Base-by-base conservation (phyloP, 2,797 vertebrate species). In the Gambelia wislizenii region DNA sequence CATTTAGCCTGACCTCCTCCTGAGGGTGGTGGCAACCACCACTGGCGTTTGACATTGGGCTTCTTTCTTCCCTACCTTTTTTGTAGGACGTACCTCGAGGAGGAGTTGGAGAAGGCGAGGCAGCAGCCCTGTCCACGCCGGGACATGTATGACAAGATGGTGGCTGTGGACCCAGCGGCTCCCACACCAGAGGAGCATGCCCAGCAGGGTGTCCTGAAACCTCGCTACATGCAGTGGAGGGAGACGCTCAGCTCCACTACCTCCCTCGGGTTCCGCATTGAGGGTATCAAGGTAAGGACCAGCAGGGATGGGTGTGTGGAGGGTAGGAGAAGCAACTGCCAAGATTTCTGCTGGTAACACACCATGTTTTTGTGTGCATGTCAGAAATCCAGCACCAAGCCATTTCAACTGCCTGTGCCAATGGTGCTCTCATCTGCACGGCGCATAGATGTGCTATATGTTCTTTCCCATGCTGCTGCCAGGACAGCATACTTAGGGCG, bases 61-160 rank as follows among this genome's bases (percentile, higher is more conserved):
- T 0, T 64, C 70, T 79, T 70, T 86, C 36, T 47, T 1, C 84
- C 83, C 75, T 14, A 0, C 12, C 8, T 2, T 18, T 8, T 87
- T 12, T 67, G 83, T 83, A 99, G 98, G 89, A 98, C 98, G 3
- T 99, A 98, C 93, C 97, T 98, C 83, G 98, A 98, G 90, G 98
- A 98, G 42, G 98, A 99, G 90, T 85, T 98, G 61, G 89, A 91
- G 20, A 98, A 97, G 94, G 98, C 98, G 0, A 97, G 94, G 16
- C 95, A 93, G 54, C 97, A 97, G 54, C 92, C 96, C 67, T 95
- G 89, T 14, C 95, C 97, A 76, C 96, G 98, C n/a, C 96, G 92
- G 1, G 98, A 98, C 93, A 97, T 99, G 98, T 98, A 98, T 84
- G 97, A 98, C 90, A 99, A 98, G 96, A 98, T 98, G 97, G 74